Evolutionary conservation across 2,888 invertebrate species (phyloP).

Genomic region (Hoplodrina ambigua): DNA sequence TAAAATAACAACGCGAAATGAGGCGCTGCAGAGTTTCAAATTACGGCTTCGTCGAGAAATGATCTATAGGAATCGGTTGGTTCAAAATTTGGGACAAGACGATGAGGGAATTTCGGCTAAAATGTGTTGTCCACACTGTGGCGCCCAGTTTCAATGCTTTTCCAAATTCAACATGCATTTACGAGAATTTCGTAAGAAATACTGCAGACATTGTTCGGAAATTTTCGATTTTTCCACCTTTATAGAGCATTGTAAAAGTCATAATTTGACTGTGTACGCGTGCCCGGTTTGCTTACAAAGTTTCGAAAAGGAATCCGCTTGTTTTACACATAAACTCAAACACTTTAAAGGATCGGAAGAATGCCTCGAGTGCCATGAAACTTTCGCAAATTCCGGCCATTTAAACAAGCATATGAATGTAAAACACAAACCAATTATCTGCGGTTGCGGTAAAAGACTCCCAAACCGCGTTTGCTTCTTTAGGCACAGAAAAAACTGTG

Average conservation of each 20-base stretch:
- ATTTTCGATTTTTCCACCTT: conserved; percentile 62
- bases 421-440: conserved; percentile 65
- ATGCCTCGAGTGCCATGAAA: conserved; percentile 70
- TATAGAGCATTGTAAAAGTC: conserved; percentile 61
- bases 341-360: conserved; percentile 55
- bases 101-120: conserved; percentile 12
- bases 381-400: conserved; percentile 59
- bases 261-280: conserved; percentile 53
- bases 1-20: conserved; percentile 53
- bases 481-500: conserved; percentile 66
- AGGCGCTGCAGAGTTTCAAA: conserved; percentile 55
- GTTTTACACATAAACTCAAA: conserved; percentile 61
- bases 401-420: conserved; percentile 65
- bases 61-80: conserved; percentile 15
- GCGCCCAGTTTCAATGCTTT: conserved; percentile 51
- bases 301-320: conserved; percentile 58
- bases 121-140: conserved; percentile 71
- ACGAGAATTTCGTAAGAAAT: conserved; percentile 62
- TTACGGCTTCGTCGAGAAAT: conserved; percentile 38
- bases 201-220: conserved; percentile 68
- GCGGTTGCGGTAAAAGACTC: conserved; percentile 70
- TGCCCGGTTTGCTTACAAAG: conserved; percentile 68
- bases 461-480: conserved; percentile 69
- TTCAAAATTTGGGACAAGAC: not conserved
- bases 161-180: conserved; percentile 70